Conservation (phyloP, 2,888 invertebrate genomes). For the Meta bourneti region DNA sequence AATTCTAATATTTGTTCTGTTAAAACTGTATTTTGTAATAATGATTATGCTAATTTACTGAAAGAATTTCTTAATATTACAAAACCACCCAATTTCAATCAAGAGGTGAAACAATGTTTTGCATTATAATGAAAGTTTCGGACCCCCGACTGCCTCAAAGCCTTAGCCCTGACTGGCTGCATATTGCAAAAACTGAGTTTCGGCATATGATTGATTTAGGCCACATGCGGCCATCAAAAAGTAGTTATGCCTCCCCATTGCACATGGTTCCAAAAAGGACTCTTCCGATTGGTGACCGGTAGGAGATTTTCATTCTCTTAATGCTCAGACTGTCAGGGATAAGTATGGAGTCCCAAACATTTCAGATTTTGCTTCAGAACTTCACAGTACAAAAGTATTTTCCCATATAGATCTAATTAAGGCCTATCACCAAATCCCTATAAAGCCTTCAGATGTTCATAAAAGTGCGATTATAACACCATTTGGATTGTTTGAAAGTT, state of each 20-base stretch:
- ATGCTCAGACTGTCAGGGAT: slow-evolving; percentile 2
- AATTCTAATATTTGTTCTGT: no score
- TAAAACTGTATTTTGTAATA: no score
- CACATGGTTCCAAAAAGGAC: no score
- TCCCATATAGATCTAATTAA: background rate
- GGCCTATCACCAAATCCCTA: slow-evolving; percentile 3
- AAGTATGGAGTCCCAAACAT: background rate
- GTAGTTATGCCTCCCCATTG: no score
- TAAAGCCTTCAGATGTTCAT: background rate
- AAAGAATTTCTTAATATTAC: no score
- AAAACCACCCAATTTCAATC: no score
- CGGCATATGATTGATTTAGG: no score
- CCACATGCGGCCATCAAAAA: no score
- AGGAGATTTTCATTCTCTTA: background rate
- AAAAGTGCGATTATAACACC: background rate
- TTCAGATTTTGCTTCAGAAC: background rate
- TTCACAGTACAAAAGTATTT: background rate
- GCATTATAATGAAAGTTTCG: background rate
- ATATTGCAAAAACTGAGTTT: background rate
- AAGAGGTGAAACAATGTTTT: no score
- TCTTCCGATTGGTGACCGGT: no score
- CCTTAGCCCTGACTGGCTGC: background rate
- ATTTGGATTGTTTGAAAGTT: no score
- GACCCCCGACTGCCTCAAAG: background rate
- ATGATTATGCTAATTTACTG: no score